phyloP scores from a whole-genome alignment of 2,888 invertebrate species.

The Unio delphinus region DNA sequence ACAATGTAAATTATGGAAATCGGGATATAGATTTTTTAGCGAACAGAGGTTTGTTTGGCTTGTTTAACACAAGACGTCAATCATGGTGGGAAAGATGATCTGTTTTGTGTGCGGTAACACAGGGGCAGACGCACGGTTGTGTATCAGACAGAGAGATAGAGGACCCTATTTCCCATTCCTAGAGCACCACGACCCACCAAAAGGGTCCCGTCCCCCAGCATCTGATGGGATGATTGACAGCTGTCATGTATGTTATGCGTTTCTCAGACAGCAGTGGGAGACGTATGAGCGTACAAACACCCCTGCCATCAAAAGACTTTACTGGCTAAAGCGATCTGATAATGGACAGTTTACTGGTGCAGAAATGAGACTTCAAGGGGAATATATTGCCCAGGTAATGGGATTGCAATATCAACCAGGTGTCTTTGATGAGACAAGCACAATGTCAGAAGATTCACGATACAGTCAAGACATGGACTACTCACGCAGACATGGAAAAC shows the following conservation, averaged over 20 bases:
- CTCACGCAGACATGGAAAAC: not conserved
- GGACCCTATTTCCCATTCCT: constrained; percentile 91
- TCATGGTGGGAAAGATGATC: constrained; percentile 55
- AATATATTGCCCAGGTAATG: constrained; percentile 91
- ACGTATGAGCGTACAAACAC: constrained; percentile 88
- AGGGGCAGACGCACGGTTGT: constrained; percentile 56
- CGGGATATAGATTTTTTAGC: not conserved
- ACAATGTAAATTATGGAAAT: not conserved
- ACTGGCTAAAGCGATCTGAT: constrained; percentile 93
- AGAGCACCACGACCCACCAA: constrained; percentile 89
- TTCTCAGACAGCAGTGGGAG: constrained; percentile 93
- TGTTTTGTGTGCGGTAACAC: constrained; percentile 70
- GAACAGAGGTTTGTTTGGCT: not conserved
- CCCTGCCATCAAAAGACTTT: constrained; percentile 88
- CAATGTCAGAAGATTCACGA: too few relatives aligned
- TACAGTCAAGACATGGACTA: not conserved
- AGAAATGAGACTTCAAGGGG: constrained; percentile 87
- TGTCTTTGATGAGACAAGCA: constrained; percentile 11
- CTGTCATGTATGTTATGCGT: constrained; percentile 89
- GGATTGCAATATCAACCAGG: constrained; percentile 67
- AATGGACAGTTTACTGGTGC: constrained; percentile 84
- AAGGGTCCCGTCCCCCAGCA: constrained; percentile 75
- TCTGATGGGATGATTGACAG: constrained; percentile 77
- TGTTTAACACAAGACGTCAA: constrained; percentile 3
- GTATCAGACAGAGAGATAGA: constrained; percentile 51